Evolutionary conservation across 23 tunicate species (phyloP).

Genomic region (Diplosoma virens): DNA sequence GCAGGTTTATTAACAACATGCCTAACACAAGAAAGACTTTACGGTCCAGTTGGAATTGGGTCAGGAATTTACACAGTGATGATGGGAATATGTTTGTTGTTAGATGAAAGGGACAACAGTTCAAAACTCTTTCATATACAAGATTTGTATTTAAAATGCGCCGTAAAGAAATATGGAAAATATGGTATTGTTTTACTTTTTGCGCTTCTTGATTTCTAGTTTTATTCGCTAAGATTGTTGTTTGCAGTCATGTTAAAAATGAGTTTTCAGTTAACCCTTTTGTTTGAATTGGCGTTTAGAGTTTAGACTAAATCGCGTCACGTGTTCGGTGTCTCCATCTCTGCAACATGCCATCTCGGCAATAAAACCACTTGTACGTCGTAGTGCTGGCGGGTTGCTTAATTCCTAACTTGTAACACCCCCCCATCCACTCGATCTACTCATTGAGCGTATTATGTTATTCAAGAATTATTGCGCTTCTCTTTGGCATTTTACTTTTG

Average conservation of each 20-base stretch:
- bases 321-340: too few species aligned
- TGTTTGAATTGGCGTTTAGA: too few species aligned
- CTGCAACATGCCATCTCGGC: too few species aligned
- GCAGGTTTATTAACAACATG: constrained; percentile 31
- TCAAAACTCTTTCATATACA: constrained; percentile 33
- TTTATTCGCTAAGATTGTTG: too few species aligned
- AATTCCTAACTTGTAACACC: too few species aligned
- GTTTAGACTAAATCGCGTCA: too few species aligned
- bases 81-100: constrained; percentile 29
- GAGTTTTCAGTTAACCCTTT: too few species aligned
- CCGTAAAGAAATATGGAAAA: background rate
- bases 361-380: too few species aligned
- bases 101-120: constrained; percentile 22
- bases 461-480: background rate
- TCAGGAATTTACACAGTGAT: constrained; percentile 35
- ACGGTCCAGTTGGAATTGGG: constrained; percentile 48
- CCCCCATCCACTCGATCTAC: too few species aligned
- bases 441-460: too few species aligned
- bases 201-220: background rate
- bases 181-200: background rate
- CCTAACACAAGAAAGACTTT: background rate
- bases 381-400: too few species aligned
- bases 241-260: too few species aligned
- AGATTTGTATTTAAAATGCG: constrained; percentile 33
- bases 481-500: background rate